Base-by-base conservation (phyloP, 2,797 vertebrate species). In the Sebastes trivittatus region DNA sequence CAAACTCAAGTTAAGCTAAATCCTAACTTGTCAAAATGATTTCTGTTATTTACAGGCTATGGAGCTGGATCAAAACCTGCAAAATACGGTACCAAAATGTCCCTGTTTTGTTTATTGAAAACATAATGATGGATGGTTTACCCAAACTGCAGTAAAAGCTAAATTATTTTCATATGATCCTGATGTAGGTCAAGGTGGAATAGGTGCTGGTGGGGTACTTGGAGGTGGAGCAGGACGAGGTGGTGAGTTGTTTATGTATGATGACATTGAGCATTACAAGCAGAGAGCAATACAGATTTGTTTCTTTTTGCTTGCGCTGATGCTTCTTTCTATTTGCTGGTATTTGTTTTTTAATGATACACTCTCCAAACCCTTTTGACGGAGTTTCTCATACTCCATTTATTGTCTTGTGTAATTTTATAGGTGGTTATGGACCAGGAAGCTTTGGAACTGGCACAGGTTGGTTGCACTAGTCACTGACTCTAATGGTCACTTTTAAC, bases 21-120 rank as follows among this genome's bases (percentile, higher is more conserved):
- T 49, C 34, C 6, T 72, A 27, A 13, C 52, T 59, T 14, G 7
- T 30, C 10, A 20, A 46, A 36, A 68, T 38, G 0, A 14, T 58
- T 59, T 55, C 4, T 84, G 14, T 29, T 69, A 23, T 86, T 72
- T 46, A 27, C 72, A 95, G 95, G 94, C 56, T 94, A 94, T 86
- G 92, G 94, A 82, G 32, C 84, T 80, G 92, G 91, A 83, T 92
- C 82, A 63, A 95, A 96, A 90, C 87, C 90, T 86, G 83, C 91
- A 78, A 95, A 95, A 95, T 95, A 95, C 30, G 94, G 94, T 93
- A 94, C 61, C 20, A 64, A 54, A 83, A 34, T 52, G 1, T 61
- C 3, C 1, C 2, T 9, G 32, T 9, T 30, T 36, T 73, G 5
- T 34, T 68, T 61, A 1, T 58, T 46, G 13, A 27, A 65, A 32